Base-by-base conservation (phyloP, 2,797 vertebrate genomes). In the Petrocephalus sullivani region DNA sequence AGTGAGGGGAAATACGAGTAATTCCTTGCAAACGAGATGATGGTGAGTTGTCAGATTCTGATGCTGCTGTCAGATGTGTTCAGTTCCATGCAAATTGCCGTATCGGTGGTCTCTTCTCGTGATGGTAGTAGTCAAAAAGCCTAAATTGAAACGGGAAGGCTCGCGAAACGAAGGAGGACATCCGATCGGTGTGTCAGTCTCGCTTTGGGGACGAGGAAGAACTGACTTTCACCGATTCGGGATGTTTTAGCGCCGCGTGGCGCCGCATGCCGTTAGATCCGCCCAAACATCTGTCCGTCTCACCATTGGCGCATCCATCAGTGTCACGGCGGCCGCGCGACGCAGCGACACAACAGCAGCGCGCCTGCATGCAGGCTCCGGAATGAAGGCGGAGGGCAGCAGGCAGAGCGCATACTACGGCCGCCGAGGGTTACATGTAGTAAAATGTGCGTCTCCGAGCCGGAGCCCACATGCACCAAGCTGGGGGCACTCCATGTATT, bases 261-360 rank as follows among this genome's bases (percentile, higher is more conserved):
- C 92, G 92, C 90, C 91, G 94, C 94, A 92, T 94, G 94, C 96
- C 92, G 95, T 96, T 96, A 96, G 96, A 97, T 96, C 98, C 98
- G 97, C 98, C 98, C 97, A 93, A 97, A 96, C 98, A 98, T 98
- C 97, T 98, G 98, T 97, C 98, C 94, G 96, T 97, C 97, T 97
- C 93, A 96, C 97, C 97, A 97, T 95, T 96, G 97, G 96, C 94
- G 96, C 97, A 97, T 98, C 97, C 97, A 96, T 97, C 98, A 97
- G 97, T 97, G 97, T 97, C 97, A 96, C 95, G 90, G 93, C 90
- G 94, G 92, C 94, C 92, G 93, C 95, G 93, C 94, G 92, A 94
- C 91, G 93, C 94, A 90, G 91, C 93, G 92, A 93, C 93, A 90
- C 90, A 85, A 92, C 93, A 81, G 94, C 92, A 92, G 90, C 21